Evolutionary conservation across 2,797 vertebrate genomes (phyloP), one percentile per base, ranked within the genome.

Genomic region (Rhabdomys pumilio): DNA sequence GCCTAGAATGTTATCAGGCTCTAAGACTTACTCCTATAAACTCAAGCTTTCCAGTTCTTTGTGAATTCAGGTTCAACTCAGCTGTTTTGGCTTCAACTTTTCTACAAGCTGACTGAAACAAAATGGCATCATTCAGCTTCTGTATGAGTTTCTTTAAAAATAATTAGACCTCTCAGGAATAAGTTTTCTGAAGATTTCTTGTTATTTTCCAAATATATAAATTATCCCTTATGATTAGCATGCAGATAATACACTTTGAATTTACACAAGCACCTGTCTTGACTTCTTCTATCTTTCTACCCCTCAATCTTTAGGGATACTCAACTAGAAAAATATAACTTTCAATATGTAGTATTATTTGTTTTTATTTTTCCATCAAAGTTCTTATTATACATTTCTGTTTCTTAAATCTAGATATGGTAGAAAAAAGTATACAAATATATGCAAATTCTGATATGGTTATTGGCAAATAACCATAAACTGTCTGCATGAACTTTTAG

Each of bases 101-200:
- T 72, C 17, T 20, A 72, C 69, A 72, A 72, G 17, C n/a, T 72
- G 69, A 72, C 17, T 38, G 8, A 38, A 20, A 38, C 69, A 72
- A 38, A 72, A 17, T 72, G n/a, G 19, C n/a, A 22, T 72, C 69
- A 20, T n/a, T 38, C 67, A 38, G 67, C 34, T 38, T 72, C 31
- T 38, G n/a, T 20, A 8, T 38, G 17, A 38, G 38, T 10, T 72
- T 20, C 69, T 10, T 44, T 94, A 96, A 93, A 95, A 96, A 94
- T 96, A 97, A 97, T 96, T 89, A 96, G 96, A 96, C 82, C 95
- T 94, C 93, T 87, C 85, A 97, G 95, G 96, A 98, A 97, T 69
- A 73, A 50, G 57, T 93, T 97, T 85, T 95, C 85, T 95, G 50
- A 19, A 84, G 34, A 94, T 44, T 85, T 59, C 89, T 96, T 95